Evolutionary conservation across 2,113 vertebrate genomes (phyloP).

Genomic region (Eulemur rufifrons): DNA sequence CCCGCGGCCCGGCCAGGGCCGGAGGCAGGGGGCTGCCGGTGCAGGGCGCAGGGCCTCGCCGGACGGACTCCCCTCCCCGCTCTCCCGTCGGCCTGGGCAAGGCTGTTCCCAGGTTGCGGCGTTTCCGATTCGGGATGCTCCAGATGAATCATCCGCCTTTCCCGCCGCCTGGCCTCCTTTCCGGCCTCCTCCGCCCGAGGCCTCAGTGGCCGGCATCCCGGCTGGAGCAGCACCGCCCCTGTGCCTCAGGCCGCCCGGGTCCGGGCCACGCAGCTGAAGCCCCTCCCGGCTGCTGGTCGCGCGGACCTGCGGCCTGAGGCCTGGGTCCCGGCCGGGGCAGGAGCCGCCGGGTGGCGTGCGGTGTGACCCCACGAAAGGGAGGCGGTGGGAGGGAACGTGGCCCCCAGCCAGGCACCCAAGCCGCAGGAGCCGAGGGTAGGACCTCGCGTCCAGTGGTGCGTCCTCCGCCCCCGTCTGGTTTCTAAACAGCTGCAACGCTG

Average conservation of each 20-base stretch:
- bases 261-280: not conserved
- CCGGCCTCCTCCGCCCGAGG: conserved; percentile 71
- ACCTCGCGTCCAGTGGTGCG: not conserved
- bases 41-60: not conserved
- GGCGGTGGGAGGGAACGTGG: not conserved
- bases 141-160: conserved; percentile 74
- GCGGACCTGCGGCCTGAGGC: not conserved
- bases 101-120: conserved; percentile 64
- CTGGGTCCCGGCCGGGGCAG: not conserved
- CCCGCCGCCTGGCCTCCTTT: conserved; percentile 75
- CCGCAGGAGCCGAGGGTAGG: not conserved
- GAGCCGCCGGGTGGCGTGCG: not conserved
- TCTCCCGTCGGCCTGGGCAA: conserved; percentile 38
- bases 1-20: not conserved
- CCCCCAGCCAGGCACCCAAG: not conserved
- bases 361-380: not conserved
- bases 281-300: not conserved
- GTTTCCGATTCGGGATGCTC: conserved; percentile 72
- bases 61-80: not conserved
- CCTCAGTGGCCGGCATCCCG: conserved; percentile 61
- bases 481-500: not conserved
- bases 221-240: conserved; percentile 41
- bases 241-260: not conserved
- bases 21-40: not conserved
- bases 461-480: not conserved